Conservation (phyloP, 2,888 invertebrate genomes). For the Drosophila paracracens region DNA sequence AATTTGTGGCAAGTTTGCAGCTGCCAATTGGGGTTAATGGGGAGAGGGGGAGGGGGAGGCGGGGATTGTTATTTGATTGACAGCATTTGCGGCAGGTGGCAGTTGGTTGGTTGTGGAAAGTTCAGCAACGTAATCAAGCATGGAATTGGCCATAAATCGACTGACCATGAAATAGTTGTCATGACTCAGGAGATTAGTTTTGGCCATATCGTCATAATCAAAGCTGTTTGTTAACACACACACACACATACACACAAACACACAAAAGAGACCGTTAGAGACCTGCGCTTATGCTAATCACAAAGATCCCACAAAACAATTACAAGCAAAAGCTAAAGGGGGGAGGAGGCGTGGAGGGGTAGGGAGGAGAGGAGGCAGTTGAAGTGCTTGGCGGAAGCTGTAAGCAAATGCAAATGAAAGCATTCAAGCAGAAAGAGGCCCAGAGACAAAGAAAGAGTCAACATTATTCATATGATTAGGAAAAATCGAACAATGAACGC, state of each 20-base stretch:
- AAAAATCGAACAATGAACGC: constrained; percentile 74
- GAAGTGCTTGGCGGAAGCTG: constrained; percentile 57
- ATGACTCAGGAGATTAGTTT: constrained; percentile 30
- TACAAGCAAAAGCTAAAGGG: constrained; percentile 13
- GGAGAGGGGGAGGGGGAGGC: too few species aligned
- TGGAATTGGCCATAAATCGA: constrained; percentile 40
- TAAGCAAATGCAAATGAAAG: constrained; percentile 71
- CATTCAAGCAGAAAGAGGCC: constrained; percentile 67
- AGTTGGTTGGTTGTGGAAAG: constrained; percentile 37
- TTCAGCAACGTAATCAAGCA: constrained; percentile 34
- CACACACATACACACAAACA: not conserved
- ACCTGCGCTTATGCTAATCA: constrained; percentile 59
- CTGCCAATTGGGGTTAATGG: constrained; percentile 15
- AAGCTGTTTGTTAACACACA: constrained; percentile 13
- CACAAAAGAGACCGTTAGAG: constrained; percentile 55
- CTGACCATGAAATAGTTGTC: constrained; percentile 49
- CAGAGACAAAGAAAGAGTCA: constrained; percentile 37
- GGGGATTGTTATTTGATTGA: constrained; percentile 10
- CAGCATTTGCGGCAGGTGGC: constrained; percentile 3
- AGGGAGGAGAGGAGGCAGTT: not conserved
- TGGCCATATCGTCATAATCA: constrained; percentile 32
- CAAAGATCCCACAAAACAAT: constrained; percentile 43
- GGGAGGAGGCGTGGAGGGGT: not conserved
- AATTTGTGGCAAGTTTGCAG: constrained; percentile 45
- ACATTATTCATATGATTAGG: constrained; percentile 76